Conservation (phyloP, 2,113 vertebrate species). For the Muscicapa adusta region DNA sequence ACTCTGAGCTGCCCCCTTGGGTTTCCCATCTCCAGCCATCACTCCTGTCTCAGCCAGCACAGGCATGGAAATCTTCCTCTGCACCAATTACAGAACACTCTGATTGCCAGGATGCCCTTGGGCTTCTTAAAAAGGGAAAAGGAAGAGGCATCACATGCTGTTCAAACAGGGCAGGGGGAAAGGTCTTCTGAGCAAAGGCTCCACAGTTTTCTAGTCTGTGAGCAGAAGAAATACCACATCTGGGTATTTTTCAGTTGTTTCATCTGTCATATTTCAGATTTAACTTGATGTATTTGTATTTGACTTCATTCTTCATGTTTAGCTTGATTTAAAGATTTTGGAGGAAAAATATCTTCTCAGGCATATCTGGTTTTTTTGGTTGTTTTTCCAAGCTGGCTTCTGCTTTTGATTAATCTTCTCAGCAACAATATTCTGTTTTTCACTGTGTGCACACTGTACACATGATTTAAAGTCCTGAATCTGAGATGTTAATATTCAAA, state of each 20-base stretch:
- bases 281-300: not conserved
- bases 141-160: fast-evolving
- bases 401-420: conserved; percentile 29
- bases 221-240: not conserved
- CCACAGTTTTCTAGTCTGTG: fast-evolving
- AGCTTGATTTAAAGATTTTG: conserved; percentile 4
- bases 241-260: not conserved
- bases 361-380: not conserved
- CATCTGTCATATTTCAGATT: not conserved
- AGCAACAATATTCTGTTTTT: not conserved
- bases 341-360: not conserved
- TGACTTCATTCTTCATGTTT: not conserved
- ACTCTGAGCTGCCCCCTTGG: not conserved
- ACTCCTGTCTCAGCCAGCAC: not conserved
- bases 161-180: not conserved
- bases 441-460: not conserved
- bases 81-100: not conserved
- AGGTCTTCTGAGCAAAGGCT: not conserved
- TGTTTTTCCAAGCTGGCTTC: not conserved
- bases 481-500: not conserved
- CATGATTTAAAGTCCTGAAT: not conserved
- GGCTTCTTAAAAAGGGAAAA: not conserved
- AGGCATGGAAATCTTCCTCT: not conserved
- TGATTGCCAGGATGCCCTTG: not conserved
- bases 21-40: not conserved